These are phyloP conservation scores for Tragelaphus strepsiceros DNA, from an alignment of 2,113 vertebrate species.

Conservation along the genomic window DNA sequence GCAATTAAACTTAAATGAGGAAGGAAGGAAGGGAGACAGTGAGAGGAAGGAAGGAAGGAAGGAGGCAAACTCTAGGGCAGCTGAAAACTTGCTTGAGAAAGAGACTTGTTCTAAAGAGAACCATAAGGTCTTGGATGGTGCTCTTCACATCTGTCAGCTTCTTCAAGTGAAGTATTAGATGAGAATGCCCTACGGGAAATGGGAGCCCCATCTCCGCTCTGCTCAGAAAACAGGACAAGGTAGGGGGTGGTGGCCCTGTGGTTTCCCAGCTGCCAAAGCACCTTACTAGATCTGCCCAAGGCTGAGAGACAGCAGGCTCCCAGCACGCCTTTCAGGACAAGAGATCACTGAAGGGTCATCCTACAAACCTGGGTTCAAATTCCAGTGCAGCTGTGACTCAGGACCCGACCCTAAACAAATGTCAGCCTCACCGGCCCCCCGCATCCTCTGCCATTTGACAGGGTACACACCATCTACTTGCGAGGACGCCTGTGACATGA, in stretches of 20 bases:
- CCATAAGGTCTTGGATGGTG: fast-evolving
- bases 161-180: neutral
- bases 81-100: neutral
- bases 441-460: neutral
- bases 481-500: neutral
- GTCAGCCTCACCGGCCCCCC: fast-evolving
- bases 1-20: neutral
- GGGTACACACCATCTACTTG: fast-evolving
- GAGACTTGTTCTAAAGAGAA: neutral
- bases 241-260: neutral
- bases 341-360: neutral
- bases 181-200: neutral
- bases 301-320: too few relatives aligned
- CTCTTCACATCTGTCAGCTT: neutral
- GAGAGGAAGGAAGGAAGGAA: neutral
- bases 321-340: neutral
- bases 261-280: neutral
- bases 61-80: neutral
- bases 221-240: neutral
- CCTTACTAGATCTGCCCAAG: neutral
- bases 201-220: neutral
- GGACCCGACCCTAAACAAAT: neutral
- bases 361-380: neutral
- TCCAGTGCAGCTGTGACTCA: neutral
- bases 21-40: neutral